Base-by-base conservation (phyloP, 92 coral and sea anemone genomes). In the Siderastrea radians region DNA sequence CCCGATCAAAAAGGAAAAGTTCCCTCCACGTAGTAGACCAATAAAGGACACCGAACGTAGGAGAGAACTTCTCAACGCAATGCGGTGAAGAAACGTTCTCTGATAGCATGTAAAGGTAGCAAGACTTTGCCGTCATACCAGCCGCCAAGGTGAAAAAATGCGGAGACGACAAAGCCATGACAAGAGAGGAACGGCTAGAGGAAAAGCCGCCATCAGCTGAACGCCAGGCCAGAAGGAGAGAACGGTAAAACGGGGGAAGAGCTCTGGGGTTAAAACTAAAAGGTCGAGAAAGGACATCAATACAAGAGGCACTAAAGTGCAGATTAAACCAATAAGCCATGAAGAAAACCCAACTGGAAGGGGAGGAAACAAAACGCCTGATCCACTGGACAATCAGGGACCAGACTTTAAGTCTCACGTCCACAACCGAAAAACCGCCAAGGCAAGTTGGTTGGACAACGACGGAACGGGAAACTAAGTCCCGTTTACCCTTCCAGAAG, bases 1-100 rank as follows among this genome's bases (percentile, higher is more conserved):
- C 88, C 13, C 57, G 1, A 8, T n/a, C 47, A 0, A 55, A 49
- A 0, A 55, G 45, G 48, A 65, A 61, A 0, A 88, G 13, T 17
- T 88, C 69, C 3, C n/a, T 1, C 92, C 92, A 88, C 0, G 88
- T 88, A 7, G 74, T 11, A 1, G 82, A 9, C 92, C 92, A 82
- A 19, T 82, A 50, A 1, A 82, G 59, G 12, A 7, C 0, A 3
- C 92, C 88, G 4, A 54, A 75, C 7, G 15, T 0, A 2, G 87
- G 87, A 1, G 9, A 16, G 38, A 87, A 87, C 81, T 74, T 87
- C 1, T 1, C 4, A 1, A 80, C 63, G 12, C 91, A 88, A 7
- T 88, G 91, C 0, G 87, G 87, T 0, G 57, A 4, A 6, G 1
- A 0, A 12, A 17, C 6, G 1, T 48, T 7, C 1, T n/a, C 71